Evolutionary conservation across 2,797 vertebrate species (phyloP).

Genomic region (Chelmon rostratus): DNA sequence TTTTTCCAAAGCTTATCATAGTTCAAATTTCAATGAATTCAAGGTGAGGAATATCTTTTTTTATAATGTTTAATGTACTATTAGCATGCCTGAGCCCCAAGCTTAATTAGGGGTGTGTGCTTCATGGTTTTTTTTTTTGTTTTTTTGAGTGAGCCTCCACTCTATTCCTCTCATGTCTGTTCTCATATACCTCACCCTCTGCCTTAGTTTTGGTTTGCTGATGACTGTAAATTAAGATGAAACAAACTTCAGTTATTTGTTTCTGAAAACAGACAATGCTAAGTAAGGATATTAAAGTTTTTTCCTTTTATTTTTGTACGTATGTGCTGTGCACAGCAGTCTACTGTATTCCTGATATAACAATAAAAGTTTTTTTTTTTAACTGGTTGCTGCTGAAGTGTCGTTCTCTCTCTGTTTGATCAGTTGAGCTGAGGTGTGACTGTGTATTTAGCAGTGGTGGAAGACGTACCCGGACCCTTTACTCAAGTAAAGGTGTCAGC

Average conservation of each 20-base stretch:
- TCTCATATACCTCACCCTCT: slow-evolving; percentile 91
- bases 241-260: slow-evolving; percentile 85
- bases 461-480: not conserved
- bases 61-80: slow-evolving; percentile 44
- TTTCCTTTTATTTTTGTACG: slow-evolving; percentile 94
- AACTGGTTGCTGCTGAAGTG: slow-evolving; percentile 54
- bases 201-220: slow-evolving; percentile 88
- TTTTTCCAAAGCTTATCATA: slow-evolving; percentile 47
- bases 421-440: not conserved
- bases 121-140: slow-evolving; percentile 55
- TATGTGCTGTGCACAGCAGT: slow-evolving; percentile 98
- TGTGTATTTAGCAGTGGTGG: not conserved
- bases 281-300: slow-evolving; percentile 83
- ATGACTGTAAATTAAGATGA: slow-evolving; percentile 88
- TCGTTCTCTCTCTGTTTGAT: slow-evolving; percentile 30
- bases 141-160: slow-evolving; percentile 75
- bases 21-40: slow-evolving; percentile 56
- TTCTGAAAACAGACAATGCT: slow-evolving; percentile 85
- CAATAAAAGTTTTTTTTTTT: slow-evolving; percentile 89
- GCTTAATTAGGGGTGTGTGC: slow-evolving; percentile 56
- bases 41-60: slow-evolving; percentile 67
- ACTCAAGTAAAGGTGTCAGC: not conserved
- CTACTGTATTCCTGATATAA: slow-evolving; percentile 91
- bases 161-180: slow-evolving; percentile 79
- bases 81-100: slow-evolving; percentile 63